Percentiles rank a stretch among this genome's conserved stretches.
Conservation (phyloP, 2,888 invertebrate genomes). For the Drosophila imparisetae region DNA sequence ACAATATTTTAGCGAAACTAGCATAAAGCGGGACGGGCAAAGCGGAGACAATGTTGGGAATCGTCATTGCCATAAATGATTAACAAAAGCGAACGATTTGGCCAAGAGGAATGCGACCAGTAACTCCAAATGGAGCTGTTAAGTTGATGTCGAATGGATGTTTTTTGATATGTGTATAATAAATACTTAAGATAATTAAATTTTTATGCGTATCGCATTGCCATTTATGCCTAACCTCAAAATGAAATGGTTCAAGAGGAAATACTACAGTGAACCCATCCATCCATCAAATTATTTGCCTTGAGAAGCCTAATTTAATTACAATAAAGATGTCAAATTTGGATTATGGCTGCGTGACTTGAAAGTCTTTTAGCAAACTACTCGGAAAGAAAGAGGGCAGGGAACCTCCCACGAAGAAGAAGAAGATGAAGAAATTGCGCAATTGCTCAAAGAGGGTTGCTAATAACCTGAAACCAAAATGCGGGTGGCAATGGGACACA, state of each 20-base stretch:
- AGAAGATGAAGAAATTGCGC: slow-evolving; percentile 56
- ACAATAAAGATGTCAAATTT: slow-evolving; percentile 7
- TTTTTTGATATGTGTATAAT: slow-evolving; percentile 11
- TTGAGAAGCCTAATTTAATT: slow-evolving; percentile 17
- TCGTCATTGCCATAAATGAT: slow-evolving; percentile 37
- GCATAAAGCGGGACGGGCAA: slow-evolving; percentile 15
- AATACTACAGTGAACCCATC: background rate
- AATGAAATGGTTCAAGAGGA: background rate
- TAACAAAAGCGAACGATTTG: slow-evolving; percentile 40
- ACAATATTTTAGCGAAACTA: slow-evolving; percentile 27
- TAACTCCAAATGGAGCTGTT: slow-evolving; percentile 29
- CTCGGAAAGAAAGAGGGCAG: background rate
- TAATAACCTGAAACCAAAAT: slow-evolving; percentile 61
- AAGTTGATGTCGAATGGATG: slow-evolving; percentile 19
- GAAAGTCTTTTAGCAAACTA: slow-evolving; percentile 44
- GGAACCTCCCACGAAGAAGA: slow-evolving; percentile 66
- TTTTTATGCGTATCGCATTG: slow-evolving; percentile 17
- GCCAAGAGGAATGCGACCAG: slow-evolving; percentile 20
- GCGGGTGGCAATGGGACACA: slow-evolving; percentile 63
- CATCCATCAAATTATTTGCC: background rate
- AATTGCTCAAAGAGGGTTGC: slow-evolving; percentile 49
- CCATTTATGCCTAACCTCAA: slow-evolving; percentile 16
- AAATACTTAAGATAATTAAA: slow-evolving; percentile 32
- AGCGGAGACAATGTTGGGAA: slow-evolving; percentile 22
- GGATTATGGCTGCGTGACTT: slow-evolving; percentile 44